phyloP scores from a whole-genome alignment of 2,888 invertebrate genomes.

The Lasius platythorax region DNA sequence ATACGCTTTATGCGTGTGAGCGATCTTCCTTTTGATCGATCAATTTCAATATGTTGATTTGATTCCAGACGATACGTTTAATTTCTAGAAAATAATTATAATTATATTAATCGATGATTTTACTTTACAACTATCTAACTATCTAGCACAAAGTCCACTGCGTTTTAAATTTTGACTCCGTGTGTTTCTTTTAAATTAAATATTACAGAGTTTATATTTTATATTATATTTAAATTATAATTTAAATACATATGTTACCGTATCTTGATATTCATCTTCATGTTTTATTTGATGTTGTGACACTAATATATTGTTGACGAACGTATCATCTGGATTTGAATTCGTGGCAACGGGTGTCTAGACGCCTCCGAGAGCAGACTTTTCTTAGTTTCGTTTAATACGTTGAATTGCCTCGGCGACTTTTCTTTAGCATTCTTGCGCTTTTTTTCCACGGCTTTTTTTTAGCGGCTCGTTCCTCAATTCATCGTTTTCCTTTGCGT shows the following conservation, averaged over 20 bases:
- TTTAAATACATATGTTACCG: neutral
- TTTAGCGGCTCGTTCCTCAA: conserved; percentile 42
- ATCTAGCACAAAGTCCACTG: neutral
- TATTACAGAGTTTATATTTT: neutral
- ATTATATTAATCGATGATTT: neutral
- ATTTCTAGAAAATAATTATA: neutral
- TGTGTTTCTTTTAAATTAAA: neutral
- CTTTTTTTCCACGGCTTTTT: conserved; percentile 8
- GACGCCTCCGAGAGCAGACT: conserved; percentile 35
- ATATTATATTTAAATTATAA: neutral
- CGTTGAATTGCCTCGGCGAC: neutral
- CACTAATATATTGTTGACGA: neutral
- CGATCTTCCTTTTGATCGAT: neutral
- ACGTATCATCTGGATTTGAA: conserved; percentile 28
- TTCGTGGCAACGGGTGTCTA: neutral
- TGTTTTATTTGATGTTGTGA: neutral
- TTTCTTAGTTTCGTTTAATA: conserved; percentile 52
- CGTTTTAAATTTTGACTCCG: neutral
- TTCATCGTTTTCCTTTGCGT: conserved; percentile 11
- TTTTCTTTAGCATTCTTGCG: conserved; percentile 18
- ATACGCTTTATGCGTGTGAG: neutral
- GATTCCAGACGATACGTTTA: conserved; percentile 18
- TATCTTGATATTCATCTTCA: neutral
- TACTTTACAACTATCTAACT: neutral
- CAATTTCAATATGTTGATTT: conserved; percentile 7